Percentiles rank a stretch among this genome's conserved stretches.
phyloP scores from a whole-genome alignment of 2,888 invertebrate species.

The Sinopyrophorus schimmeli region DNA sequence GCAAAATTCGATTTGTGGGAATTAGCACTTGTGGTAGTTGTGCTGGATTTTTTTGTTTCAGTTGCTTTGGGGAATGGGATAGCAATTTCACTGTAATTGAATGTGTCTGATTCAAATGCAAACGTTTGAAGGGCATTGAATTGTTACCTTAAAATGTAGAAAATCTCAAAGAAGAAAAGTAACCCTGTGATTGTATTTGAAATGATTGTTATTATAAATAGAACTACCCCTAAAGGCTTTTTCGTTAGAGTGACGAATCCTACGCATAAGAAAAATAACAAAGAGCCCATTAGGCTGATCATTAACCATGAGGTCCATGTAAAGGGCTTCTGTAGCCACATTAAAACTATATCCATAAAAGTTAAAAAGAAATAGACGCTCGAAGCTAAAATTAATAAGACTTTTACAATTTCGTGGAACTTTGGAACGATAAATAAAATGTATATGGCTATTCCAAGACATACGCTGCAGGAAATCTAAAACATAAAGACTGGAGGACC shows the following conservation, averaged over 20 bases:
- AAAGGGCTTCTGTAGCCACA: constrained; percentile 25
- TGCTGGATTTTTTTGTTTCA: too few species aligned
- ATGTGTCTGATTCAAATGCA: too few species aligned
- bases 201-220: constrained; percentile 5
- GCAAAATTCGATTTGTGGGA: too few species aligned
- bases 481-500: constrained; percentile 22
- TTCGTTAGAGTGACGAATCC: constrained; percentile 19
- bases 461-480: constrained; percentile 33
- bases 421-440: constrained; percentile 1
- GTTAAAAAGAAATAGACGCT: constrained; percentile 25
- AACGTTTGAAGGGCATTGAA: too few species aligned
- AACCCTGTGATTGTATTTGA: constrained; percentile 19
- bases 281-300: constrained; percentile 28
- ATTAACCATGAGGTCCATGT: constrained; percentile 37
- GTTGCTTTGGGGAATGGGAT: too few species aligned
- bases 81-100: too few species aligned
- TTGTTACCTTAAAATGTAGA: constrained; percentile 33
- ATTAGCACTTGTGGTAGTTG: too few species aligned
- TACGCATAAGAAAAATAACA: constrained; percentile 29
- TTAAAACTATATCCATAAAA: constrained; percentile 27
- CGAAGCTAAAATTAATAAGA: constrained; percentile 5
- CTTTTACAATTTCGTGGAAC: background rate
- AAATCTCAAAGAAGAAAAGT: constrained; percentile 30
- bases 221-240: background rate
- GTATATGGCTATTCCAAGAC: constrained; percentile 20